These are phyloP conservation scores for Hoplostethus mediterraneus DNA, from an alignment of 2,797 vertebrate species.

Conservation along the genomic window DNA sequence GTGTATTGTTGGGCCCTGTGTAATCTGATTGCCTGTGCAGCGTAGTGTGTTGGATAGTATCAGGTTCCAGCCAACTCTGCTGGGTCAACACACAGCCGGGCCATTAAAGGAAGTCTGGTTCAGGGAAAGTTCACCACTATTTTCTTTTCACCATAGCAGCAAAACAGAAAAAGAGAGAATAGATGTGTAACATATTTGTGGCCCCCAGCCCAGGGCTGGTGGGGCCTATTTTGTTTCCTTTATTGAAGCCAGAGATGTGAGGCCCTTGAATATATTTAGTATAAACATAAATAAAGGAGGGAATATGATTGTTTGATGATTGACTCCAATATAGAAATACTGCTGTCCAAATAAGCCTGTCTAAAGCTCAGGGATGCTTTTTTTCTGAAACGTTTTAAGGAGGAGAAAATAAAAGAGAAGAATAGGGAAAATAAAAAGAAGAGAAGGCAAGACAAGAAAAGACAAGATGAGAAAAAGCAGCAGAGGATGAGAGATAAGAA, in stretches of 20 bases:
- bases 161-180: slow-evolving; percentile 86
- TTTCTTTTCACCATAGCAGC: slow-evolving; percentile 96
- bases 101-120: slow-evolving; percentile 97
- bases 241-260: slow-evolving; percentile 90
- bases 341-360: slow-evolving; percentile 62
- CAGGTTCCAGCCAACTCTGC: slow-evolving; percentile 92
- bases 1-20: slow-evolving; percentile 91
- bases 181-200: slow-evolving; percentile 91
- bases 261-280: slow-evolving; percentile 81
- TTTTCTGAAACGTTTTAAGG: slow-evolving; percentile 34
- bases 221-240: slow-evolving; percentile 84
- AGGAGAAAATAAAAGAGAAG: slow-evolving; percentile 24
- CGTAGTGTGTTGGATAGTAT: slow-evolving; percentile 94
- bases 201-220: slow-evolving; percentile 83
- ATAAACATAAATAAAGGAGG: slow-evolving; percentile 81
- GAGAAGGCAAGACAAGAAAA: slow-evolving; percentile 20
- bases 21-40: slow-evolving; percentile 98
- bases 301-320: slow-evolving; percentile 64
- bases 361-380: slow-evolving; percentile 24
- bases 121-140: slow-evolving; percentile 99
- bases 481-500: slow-evolving; percentile 43
- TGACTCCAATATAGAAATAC: slow-evolving; percentile 66
- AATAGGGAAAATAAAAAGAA: slow-evolving; percentile 30
- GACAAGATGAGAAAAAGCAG: slow-evolving; percentile 40
- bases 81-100: slow-evolving; percentile 94